Conservation (phyloP, 2,888 invertebrate genomes). For the Mechanitis messenoides region DNA sequence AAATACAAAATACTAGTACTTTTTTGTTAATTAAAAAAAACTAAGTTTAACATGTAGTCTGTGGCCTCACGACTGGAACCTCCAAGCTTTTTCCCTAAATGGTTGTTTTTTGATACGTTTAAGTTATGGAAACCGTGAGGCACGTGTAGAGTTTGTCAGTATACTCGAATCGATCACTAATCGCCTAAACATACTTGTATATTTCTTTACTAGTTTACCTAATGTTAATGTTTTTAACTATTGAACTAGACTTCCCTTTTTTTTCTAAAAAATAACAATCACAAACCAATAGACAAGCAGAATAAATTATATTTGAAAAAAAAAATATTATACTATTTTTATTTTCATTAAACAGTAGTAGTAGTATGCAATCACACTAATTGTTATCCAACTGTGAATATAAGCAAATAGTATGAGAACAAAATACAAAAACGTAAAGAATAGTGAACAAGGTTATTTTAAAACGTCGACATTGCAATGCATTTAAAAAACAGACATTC, state of each 20-base stretch:
- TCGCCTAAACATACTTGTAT: neutral
- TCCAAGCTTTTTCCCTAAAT: conserved; percentile 23
- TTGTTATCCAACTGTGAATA: neutral
- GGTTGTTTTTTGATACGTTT: conserved; percentile 27
- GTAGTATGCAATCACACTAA: too few relatives aligned
- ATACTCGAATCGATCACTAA: conserved; percentile 8
- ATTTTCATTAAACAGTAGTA: too few relatives aligned
- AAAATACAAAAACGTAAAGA: neutral
- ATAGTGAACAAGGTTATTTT: conserved; percentile 1
- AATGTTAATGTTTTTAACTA: too few relatives aligned
- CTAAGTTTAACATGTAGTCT: conserved; percentile 13
- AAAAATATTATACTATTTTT: too few relatives aligned
- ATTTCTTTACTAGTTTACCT: conserved; percentile 1
- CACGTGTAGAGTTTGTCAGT: conserved; percentile 17
- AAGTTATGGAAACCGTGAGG: conserved; percentile 18
- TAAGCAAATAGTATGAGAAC: neutral
- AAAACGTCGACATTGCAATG: conserved; percentile 4
- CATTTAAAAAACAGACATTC: conserved; percentile 34
- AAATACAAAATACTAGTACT: neutral
- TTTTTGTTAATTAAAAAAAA: neutral
- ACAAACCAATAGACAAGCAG: too few relatives aligned
- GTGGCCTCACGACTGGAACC: conserved; percentile 20
- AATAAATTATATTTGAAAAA: too few relatives aligned
- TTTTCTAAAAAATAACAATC: too few relatives aligned
- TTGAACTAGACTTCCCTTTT: too few relatives aligned